Conservation (phyloP, 1,140 invertebrate species). For the Drosophila navojoa region DNA sequence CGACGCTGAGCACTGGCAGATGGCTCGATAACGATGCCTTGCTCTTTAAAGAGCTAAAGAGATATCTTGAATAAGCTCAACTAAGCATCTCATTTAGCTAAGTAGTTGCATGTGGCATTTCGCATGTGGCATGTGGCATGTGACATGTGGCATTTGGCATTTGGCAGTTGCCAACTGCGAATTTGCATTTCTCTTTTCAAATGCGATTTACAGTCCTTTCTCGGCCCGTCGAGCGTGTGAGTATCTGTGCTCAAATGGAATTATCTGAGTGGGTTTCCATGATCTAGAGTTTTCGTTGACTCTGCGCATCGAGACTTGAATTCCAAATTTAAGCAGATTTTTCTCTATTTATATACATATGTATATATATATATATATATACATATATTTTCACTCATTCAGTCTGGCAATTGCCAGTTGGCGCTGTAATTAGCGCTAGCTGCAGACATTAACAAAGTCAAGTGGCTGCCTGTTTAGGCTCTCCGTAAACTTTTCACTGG, state of each 20-base stretch:
- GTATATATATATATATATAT: too few relatives aligned
- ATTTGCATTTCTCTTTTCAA: neutral
- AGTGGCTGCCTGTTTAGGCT: neutral
- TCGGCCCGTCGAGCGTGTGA: too few relatives aligned
- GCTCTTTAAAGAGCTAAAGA: too few relatives aligned
- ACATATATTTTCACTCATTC: too few relatives aligned
- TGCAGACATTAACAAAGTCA: neutral
- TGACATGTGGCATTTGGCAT: neutral
- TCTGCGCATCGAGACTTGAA: neutral
- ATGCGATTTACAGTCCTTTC: neutral
- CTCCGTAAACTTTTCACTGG: neutral
- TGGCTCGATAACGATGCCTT: too few relatives aligned
- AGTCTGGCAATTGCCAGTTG: neutral
- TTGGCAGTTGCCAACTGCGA: neutral
- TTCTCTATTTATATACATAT: neutral
- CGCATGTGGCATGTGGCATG: neutral
- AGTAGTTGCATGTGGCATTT: neutral
- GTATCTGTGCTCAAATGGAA: neutral
- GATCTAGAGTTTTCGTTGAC: neutral
- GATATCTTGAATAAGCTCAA: neutral
- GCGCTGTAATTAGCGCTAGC: slow-evolving; percentile 11
- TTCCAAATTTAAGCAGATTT: neutral
- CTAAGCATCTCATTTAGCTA: neutral
- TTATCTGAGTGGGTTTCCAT: neutral
- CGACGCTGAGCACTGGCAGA: too few relatives aligned